Conservation (phyloP, 2,113 vertebrate genomes). For the Callospermophilus lateralis region DNA sequence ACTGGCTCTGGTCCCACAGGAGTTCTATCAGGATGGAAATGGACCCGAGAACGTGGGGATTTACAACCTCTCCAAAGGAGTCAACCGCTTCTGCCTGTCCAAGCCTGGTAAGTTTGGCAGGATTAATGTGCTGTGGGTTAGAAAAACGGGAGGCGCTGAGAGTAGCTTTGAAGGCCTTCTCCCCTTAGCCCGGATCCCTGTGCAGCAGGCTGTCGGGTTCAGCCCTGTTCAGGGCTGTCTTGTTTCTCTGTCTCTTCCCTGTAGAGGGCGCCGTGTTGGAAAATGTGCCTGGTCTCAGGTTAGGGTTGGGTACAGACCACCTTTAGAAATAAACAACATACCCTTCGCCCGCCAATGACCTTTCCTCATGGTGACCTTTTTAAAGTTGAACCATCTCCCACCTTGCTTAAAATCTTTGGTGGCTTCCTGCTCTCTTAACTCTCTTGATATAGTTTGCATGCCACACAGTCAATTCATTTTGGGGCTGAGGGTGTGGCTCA, state of each 20-base stretch:
- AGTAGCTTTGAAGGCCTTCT: not conserved
- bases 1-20: slow-evolving; percentile 87
- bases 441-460: not conserved
- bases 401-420: not conserved
- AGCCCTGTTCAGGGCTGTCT: not conserved
- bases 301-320: not conserved
- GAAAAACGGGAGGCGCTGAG: not conserved
- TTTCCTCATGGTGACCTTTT: not conserved
- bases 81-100: slow-evolving; percentile 98
- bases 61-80: slow-evolving; percentile 98
- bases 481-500: no score
- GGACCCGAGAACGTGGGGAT: slow-evolving; percentile 98
- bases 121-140: not conserved
- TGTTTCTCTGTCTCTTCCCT: not conserved
- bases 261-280: not conserved
- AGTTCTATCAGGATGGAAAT: slow-evolving; percentile 98
- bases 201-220: not conserved
- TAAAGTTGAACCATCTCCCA: not conserved
- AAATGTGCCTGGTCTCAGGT: not conserved
- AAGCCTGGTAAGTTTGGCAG: slow-evolving; percentile 93
- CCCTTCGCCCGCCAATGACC: not conserved
- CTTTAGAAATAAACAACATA: not conserved
- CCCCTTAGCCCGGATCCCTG: not conserved
- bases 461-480: not conserved
- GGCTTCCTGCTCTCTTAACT: not conserved